A percentile compares a stretch with the other conserved stretches of the same genome.
Evolutionary conservation across 2,113 vertebrate genomes (phyloP).

Genomic region (Pithys albifrons): DNA sequence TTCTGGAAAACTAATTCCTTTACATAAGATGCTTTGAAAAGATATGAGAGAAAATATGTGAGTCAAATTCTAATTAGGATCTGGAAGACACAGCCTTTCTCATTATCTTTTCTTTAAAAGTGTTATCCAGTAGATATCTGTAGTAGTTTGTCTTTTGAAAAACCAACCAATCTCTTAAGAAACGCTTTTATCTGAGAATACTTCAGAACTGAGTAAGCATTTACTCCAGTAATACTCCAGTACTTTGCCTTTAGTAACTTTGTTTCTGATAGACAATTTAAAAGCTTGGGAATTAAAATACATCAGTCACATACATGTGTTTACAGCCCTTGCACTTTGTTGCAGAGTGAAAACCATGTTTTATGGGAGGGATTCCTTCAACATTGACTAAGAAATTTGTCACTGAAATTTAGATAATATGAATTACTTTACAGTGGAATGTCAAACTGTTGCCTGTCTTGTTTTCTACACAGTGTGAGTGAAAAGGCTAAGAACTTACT

Average conservation of each 20-base stretch:
- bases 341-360: neutral
- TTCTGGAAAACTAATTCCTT: neutral
- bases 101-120: neutral
- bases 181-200: neutral
- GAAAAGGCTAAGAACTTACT: neutral
- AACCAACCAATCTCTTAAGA: neutral
- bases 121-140: neutral
- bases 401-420: neutral
- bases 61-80: neutral
- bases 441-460: neutral
- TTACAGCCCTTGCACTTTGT: neutral
- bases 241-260: neutral
- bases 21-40: neutral
- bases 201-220: neutral
- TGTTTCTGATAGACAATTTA: neutral
- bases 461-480: neutral
- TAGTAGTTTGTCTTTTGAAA: neutral
- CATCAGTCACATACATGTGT: neutral
- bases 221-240: neutral
- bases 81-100: neutral
- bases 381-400: neutral
- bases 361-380: neutral
- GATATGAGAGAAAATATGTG: too few species aligned
- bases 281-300: neutral
- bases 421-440: neutral